A percentile compares a stretch with the other conserved stretches of the same genome.
Conservation (phyloP, 2,113 vertebrate species). For the Leucopsar rothschildi region DNA sequence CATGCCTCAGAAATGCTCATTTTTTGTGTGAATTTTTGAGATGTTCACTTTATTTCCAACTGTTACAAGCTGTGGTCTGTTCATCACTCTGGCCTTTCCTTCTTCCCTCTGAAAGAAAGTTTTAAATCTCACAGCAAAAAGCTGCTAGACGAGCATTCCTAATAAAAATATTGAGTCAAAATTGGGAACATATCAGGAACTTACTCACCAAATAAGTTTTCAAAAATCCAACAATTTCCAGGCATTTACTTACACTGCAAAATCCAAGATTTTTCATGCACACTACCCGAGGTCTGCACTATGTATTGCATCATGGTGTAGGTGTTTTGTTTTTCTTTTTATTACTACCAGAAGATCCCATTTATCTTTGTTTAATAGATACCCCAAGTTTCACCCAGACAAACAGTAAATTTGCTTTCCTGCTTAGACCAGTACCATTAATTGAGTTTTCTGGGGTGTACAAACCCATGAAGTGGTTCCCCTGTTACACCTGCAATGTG, state of each 20-base stretch:
- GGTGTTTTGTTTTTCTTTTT: neutral
- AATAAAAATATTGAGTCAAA: neutral
- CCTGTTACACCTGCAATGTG: neutral
- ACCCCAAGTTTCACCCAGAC: neutral
- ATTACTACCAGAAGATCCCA: neutral
- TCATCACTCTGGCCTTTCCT: neutral
- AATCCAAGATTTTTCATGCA: neutral
- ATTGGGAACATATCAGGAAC: fast-evolving
- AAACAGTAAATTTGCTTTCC: neutral
- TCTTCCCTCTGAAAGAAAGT: neutral
- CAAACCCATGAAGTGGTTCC: neutral
- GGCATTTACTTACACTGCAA: neutral
- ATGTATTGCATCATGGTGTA: neutral
- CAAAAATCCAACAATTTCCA: neutral
- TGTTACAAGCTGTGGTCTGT: neutral
- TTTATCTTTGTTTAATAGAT: neutral
- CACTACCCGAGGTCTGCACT: neutral
- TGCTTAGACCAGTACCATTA: neutral
- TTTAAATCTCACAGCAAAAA: neutral
- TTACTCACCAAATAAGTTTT: neutral
- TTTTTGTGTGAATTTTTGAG: neutral
- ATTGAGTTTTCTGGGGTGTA: neutral
- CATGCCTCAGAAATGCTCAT: neutral
- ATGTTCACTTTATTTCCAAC: neutral
- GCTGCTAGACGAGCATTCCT: neutral